phyloP scores from a whole-genome alignment of 2,888 invertebrate species.

The Tetragnatha montana region DNA sequence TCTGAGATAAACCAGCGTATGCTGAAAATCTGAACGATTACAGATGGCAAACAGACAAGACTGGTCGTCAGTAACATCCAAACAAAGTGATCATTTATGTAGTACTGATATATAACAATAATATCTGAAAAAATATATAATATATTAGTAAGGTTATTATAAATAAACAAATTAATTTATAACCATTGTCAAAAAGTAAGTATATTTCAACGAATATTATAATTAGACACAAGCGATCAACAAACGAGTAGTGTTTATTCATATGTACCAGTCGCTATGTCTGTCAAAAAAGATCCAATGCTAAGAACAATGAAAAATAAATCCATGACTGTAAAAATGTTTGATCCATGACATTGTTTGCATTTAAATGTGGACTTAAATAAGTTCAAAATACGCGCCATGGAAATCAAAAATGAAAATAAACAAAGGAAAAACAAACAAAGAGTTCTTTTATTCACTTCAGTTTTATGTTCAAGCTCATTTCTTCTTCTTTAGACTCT shows the following conservation, averaged over 20 bases:
- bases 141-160: background rate
- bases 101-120: conserved; percentile 67
- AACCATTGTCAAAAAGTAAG: background rate
- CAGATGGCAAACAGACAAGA: conserved; percentile 84
- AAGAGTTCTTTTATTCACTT: conserved; percentile 8
- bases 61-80: conserved; percentile 80
- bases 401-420: background rate
- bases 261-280: conserved; percentile 80
- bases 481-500: background rate
- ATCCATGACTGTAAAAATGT: conserved; percentile 78
- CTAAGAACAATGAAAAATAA: conserved; percentile 80
- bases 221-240: background rate
- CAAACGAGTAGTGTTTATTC: background rate
- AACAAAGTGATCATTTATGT: conserved; percentile 37
- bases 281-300: conserved; percentile 80
- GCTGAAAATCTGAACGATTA: conserved; percentile 86
- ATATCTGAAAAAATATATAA: conserved; percentile 49
- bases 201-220: background rate
- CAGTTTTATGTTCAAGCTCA: background rate
- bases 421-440: conserved; percentile 6
- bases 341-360: conserved; percentile 8
- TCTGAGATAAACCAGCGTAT: conserved; percentile 80
- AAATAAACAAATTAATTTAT: background rate
- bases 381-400: conserved; percentile 52
- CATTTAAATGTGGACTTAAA: conserved; percentile 9